Evolutionary conservation across 2,888 invertebrate genomes (phyloP).

Genomic region (Plemyria rubiginata): DNA sequence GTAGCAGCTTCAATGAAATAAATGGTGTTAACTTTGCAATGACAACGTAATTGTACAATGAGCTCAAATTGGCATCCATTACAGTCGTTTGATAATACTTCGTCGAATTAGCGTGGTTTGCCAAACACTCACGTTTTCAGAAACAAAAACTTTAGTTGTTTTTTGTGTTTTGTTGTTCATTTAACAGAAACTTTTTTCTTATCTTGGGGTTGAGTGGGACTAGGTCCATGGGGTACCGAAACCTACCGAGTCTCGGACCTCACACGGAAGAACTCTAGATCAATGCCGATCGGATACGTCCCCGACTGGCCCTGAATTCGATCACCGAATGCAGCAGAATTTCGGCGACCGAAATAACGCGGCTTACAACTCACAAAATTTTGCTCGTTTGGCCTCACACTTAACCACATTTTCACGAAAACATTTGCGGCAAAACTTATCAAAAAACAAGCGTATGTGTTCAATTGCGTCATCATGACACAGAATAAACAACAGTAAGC

Average conservation of each 20-base stretch:
- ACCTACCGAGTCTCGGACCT: too few relatives aligned
- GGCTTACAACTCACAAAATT: background rate
- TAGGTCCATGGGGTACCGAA: too few relatives aligned
- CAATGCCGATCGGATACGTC: too few relatives aligned
- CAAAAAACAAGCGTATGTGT: constrained; percentile 5
- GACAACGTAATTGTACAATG: constrained; percentile 28
- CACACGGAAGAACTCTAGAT: too few relatives aligned
- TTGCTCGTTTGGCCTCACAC: too few relatives aligned
- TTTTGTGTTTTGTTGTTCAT: too few relatives aligned
- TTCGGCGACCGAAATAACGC: too few relatives aligned
- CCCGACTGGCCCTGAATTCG: too few relatives aligned
- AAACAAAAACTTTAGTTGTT: background rate
- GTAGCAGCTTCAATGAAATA: constrained; percentile 26
- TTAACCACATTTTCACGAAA: constrained; percentile 7
- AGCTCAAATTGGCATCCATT: constrained; percentile 40
- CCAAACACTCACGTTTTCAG: background rate
- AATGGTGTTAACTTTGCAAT: constrained; percentile 18
- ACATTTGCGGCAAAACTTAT: constrained; percentile 4
- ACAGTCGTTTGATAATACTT: constrained; percentile 32
- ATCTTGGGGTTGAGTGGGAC: too few relatives aligned
- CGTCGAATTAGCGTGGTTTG: background rate
- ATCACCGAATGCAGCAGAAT: too few relatives aligned
- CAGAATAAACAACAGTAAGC: background rate
- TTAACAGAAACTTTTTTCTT: too few relatives aligned
- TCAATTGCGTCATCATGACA: constrained; percentile 12